Evolutionary conservation across 2,113 vertebrate species (phyloP).

Genomic region (Sander lucioperca): DNA sequence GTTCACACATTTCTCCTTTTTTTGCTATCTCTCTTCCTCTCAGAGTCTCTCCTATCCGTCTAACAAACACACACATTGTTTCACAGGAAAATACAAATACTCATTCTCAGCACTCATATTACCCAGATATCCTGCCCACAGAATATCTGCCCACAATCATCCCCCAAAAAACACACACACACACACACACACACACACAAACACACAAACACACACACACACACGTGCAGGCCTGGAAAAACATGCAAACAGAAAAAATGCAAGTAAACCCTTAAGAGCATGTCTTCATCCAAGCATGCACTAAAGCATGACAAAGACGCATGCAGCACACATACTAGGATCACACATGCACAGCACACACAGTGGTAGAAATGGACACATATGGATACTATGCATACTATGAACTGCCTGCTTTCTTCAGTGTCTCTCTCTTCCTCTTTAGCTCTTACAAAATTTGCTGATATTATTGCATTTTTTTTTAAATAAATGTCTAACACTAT

Average conservation of each 20-base stretch:
- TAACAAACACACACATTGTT: constrained; percentile 22
- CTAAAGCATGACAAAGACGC: neutral
- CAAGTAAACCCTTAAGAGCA: neutral
- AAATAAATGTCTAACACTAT: neutral
- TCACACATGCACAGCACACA: neutral
- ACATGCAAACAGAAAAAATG: neutral
- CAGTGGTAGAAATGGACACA: neutral
- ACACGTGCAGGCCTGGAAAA: neutral
- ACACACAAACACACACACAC: constrained; percentile 6
- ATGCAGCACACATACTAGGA: neutral
- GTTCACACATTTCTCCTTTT: neutral
- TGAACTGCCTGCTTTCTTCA: neutral
- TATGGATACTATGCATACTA: neutral
- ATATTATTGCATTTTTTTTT: constrained; percentile 6
- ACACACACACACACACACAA: constrained; percentile 1
- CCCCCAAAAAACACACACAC: neutral
- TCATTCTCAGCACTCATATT: constrained; percentile 4
- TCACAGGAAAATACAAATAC: constrained; percentile 37
- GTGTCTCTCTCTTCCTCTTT: neutral
- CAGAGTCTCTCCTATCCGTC: neutral
- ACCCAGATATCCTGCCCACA: constrained; percentile 11
- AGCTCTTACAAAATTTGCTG: constrained; percentile 17
- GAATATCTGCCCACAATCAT: constrained; percentile 5
- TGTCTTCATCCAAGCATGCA: neutral
- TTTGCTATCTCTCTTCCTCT: neutral